These are phyloP conservation scores for Anguilla anguilla DNA, from an alignment of 2,797 vertebrate species.

Conservation along the genomic window DNA sequence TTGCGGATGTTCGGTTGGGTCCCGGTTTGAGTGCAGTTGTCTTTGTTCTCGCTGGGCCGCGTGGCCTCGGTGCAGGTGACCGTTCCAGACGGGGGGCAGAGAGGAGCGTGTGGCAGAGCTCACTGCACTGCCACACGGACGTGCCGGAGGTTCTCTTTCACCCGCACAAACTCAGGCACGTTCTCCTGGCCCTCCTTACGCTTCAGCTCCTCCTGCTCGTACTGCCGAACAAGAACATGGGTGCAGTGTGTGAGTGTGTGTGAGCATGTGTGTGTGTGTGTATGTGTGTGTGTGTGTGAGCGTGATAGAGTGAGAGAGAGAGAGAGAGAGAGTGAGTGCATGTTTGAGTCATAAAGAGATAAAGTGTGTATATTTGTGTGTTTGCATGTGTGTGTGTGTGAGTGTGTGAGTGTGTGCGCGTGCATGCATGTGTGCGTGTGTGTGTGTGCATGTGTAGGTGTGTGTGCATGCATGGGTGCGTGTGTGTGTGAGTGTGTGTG, in stretches of 20 bases:
- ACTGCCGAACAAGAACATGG: constrained; percentile 55
- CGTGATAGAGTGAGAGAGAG: no score
- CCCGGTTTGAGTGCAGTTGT: background rate
- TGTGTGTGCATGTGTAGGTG: no score
- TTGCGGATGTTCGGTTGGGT: background rate
- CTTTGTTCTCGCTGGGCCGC: background rate
- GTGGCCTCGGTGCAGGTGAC: background rate
- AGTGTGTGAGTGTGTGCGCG: no score
- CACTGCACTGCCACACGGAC: constrained; percentile 63
- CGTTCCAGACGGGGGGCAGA: background rate
- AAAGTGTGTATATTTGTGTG: background rate
- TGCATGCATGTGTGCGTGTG: background rate
- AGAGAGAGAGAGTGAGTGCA: no score
- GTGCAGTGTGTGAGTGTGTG: background rate
- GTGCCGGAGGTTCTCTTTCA: constrained; percentile 73
- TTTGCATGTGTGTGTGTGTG: no score
- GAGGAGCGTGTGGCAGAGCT: constrained; percentile 26
- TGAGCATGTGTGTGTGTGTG: background rate
- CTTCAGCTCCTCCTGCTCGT: constrained; percentile 72
- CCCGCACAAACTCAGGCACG: constrained; percentile 74
- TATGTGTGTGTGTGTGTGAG: background rate
- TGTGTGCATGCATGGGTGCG: no score
- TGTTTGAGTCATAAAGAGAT: background rate
- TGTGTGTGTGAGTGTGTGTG: no score
- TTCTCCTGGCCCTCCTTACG: constrained; percentile 65